Conservation (phyloP, 2,888 invertebrate genomes). For the Lepidocyrtinus sp. region DNA sequence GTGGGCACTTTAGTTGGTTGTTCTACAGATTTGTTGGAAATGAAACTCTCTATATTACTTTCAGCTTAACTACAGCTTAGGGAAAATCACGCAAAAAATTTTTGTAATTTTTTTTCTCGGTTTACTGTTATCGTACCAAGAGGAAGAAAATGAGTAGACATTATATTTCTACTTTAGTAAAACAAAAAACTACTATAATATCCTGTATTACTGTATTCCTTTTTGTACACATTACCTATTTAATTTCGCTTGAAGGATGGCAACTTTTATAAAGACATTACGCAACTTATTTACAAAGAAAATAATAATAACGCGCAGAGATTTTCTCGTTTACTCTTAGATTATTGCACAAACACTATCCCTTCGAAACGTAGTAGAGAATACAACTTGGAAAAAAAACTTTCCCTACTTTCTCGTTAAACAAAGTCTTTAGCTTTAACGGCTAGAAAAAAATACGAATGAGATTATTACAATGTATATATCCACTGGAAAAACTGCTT, state of each 20-base stretch:
- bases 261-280: slow-evolving; percentile 55
- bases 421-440: too few species aligned
- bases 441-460: too few species aligned
- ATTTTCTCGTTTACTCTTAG: background rate
- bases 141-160: background rate
- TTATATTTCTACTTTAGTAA: slow-evolving; percentile 5
- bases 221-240: background rate
- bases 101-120: too few species aligned
- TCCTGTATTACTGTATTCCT: background rate
- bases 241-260: slow-evolving; percentile 28
- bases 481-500: too few species aligned
- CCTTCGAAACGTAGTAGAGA: too few species aligned
- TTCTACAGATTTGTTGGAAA: background rate
- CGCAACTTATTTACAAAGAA: slow-evolving; percentile 20
- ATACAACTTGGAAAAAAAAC: too few species aligned
- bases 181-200: background rate
- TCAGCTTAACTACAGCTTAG: background rate
- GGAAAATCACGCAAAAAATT: background rate
- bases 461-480: too few species aligned
- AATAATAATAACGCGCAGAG: background rate
- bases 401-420: too few species aligned
- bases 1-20: background rate
- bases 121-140: background rate
- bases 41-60: background rate
- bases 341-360: background rate